phyloP scores from a whole-genome alignment of 2,113 vertebrate genomes.

The Corythornis vintsioides region DNA sequence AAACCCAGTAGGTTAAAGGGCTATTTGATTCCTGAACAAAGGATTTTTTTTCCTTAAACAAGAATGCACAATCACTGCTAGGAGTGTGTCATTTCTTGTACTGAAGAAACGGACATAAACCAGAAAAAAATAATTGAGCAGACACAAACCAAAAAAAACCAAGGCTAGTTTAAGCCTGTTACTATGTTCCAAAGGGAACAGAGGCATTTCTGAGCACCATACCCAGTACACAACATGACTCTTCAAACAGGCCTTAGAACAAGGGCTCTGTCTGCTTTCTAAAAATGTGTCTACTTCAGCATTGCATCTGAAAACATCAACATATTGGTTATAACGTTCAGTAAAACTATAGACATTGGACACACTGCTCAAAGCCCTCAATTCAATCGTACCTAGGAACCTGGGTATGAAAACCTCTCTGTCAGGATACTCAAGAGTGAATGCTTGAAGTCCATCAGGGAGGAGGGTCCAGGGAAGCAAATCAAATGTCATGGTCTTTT shows the following conservation, averaged over 20 bases:
- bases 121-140: background rate
- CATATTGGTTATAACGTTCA: background rate
- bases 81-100: background rate
- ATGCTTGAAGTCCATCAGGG: accelerated
- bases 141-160: background rate
- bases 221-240: accelerated
- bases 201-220: background rate
- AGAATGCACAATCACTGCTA: background rate
- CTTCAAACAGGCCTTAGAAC: background rate
- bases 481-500: background rate
- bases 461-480: background rate
- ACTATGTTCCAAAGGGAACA: background rate
- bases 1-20: background rate
- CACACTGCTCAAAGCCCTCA: background rate
- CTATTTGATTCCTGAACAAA: background rate
- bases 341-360: no score
- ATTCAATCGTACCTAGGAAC: background rate
- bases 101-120: background rate
- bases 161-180: background rate
- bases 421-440: background rate
- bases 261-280: background rate
- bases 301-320: background rate
- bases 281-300: background rate
- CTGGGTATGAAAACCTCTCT: background rate
- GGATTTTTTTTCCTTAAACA: background rate